These are phyloP conservation scores for Odontamblyopus lacepedii DNA, from an alignment of 2,797 vertebrate genomes.

Conservation along the genomic window DNA sequence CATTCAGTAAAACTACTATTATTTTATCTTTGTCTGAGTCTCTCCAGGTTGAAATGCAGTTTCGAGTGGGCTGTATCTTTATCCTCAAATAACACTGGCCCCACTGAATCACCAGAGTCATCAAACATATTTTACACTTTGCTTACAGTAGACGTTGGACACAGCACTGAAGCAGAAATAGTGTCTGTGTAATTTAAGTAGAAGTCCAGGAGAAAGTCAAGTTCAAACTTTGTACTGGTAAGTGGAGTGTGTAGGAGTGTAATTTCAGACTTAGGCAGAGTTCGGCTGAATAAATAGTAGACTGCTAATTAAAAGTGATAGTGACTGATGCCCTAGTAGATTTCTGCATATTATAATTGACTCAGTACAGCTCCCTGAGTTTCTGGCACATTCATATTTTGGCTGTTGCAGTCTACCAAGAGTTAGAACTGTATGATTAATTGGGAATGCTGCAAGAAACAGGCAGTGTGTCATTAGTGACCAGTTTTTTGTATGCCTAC, in stretches of 20 bases:
- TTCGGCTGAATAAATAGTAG: not conserved
- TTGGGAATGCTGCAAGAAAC: not conserved
- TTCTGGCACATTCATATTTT: not conserved
- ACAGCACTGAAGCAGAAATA: not conserved
- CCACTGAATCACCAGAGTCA: no score
- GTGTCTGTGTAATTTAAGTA: not conserved
- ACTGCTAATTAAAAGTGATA: not conserved
- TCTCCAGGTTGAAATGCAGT: no score
- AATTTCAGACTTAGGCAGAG: not conserved
- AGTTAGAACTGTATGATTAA: no score
- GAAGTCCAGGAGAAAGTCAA: not conserved
- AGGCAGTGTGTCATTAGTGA: not conserved
- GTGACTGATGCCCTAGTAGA: not conserved
- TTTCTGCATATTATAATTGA: not conserved
- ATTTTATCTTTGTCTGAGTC: no score
- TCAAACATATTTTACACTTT: no score
- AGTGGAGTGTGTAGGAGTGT: not conserved
- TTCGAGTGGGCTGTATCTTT: no score
- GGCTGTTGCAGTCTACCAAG: not conserved
- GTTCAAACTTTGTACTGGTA: not conserved
- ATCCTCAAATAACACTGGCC: no score
- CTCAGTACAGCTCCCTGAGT: not conserved
- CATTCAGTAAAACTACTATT: no score
- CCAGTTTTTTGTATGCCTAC: not conserved
- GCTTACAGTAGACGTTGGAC: not conserved